Base-by-base conservation (phyloP, 2,888 invertebrate species). In the Eupithecia tripunctaria region DNA sequence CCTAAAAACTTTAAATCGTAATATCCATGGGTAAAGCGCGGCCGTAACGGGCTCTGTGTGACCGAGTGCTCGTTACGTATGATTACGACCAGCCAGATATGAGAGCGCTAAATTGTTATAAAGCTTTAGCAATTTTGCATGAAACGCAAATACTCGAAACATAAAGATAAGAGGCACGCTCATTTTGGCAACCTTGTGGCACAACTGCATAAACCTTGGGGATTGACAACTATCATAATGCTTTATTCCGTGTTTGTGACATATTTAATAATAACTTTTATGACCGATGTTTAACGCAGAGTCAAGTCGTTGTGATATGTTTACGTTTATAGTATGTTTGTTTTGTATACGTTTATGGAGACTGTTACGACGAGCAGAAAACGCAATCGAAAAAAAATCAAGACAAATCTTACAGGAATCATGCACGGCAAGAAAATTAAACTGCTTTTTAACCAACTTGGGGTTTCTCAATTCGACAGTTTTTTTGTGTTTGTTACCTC, bases 1-100 rank as follows among this genome's bases (percentile, higher is more conserved):
- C 84, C 89, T 83, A 89, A 87, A 90, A 89, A 89, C 86, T 85
- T 84, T 82, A 73, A 81, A 82, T 83, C 76, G 80, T 84, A 84
- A 84, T 86, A 79, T 84, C 74, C 64, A 64, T 25, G 64, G 65
- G 76, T 76, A 73, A 73, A 82, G 78, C 78, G 79, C 76, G 67
- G 78, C 79, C 79, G 79, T 85, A 86, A 84, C 85, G 72, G 75
- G 59, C 65, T 72, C 32, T 72, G 56, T 70, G 75, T 47, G 74
- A 74, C 67, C 60, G 70, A 66, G 66, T 75, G 41, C 75, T 76
- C 72, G 75, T 82, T 83, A 80, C 79, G 79, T 82, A 80, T 79
- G 78, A 82, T 83, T 81, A 82, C 77, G 70, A 80, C 77, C 70
- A 70, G 36, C 38, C 72, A 80, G 77, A 79, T 79, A 76, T 73